A percentile compares a stretch with the other conserved stretches of the same genome.
Evolutionary conservation across 2,888 invertebrate genomes (phyloP).

Genomic region (Oscheius myriophilus): DNA sequence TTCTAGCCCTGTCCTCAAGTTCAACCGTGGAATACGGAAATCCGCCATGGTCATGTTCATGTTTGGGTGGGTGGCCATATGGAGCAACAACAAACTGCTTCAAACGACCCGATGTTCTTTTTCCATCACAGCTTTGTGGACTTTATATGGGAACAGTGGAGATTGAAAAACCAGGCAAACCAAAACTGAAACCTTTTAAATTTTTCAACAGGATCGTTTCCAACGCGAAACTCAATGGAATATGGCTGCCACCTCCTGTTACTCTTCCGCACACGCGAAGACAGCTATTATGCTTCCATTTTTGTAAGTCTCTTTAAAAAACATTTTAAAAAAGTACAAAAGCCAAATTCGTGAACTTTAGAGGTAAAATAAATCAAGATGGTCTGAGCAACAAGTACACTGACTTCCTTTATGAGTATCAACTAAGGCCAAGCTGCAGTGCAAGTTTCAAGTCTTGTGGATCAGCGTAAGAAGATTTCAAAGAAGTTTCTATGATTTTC

Average conservation of each 20-base stretch:
- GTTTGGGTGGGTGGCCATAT: conserved; percentile 28
- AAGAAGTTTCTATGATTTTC: too few species aligned
- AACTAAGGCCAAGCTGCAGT: conserved; percentile 1
- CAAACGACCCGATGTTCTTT: conserved; percentile 28
- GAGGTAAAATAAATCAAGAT: conserved; percentile 6
- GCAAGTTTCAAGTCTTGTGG: background rate
- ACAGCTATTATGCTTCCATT: conserved; percentile 14
- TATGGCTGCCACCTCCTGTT: conserved; percentile 3
- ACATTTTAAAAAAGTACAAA: too few species aligned
- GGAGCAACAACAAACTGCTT: conserved; percentile 13
- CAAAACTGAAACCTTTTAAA: too few species aligned
- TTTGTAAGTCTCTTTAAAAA: background rate
- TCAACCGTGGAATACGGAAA: background rate
- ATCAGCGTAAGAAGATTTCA: conserved; percentile 4
- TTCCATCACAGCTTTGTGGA: conserved; percentile 26
- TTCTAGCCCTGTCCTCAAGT: conserved; percentile 8
- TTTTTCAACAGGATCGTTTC: background rate
- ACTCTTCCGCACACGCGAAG: conserved; percentile 4
- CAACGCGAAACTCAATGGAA: conserved; percentile 10
- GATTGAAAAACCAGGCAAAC: conserved; percentile 11
- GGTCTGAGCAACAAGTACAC: conserved; percentile 18
- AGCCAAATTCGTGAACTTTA: too few species aligned
- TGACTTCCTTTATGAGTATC: conserved; percentile 5
- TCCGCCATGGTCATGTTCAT: conserved; percentile 22
- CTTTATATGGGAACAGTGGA: conserved; percentile 20